These are phyloP conservation scores for Pseudococcus viburni DNA, from an alignment of 2,888 invertebrate species.

Conservation along the genomic window DNA sequence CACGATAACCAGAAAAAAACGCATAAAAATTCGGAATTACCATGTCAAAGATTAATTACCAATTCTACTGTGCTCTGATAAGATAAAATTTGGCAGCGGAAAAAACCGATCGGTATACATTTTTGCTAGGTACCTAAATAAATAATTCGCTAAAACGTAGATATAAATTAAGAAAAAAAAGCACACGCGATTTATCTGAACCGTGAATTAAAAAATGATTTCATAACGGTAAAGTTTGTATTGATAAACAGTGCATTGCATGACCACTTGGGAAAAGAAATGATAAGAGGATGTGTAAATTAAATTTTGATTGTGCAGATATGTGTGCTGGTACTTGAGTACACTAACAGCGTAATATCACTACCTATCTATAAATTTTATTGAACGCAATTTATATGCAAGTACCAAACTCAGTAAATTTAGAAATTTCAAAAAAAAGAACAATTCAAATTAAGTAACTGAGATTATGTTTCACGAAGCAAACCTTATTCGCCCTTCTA, in stretches of 20 bases:
- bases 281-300: not conserved
- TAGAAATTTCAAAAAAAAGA: no score
- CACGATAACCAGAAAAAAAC: not conserved
- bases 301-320: slow-evolving; percentile 14
- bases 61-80: not conserved
- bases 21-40: not conserved
- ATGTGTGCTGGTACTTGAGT: not conserved
- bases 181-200: not conserved
- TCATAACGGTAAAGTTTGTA: not conserved
- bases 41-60: slow-evolving; percentile 25
- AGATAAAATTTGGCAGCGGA: slow-evolving; percentile 2
- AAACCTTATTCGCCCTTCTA: no score
- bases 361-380: no score
- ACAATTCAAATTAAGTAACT: no score
- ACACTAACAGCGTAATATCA: no score
- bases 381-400: no score
- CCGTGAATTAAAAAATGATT: not conserved
- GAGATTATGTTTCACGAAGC: no score
- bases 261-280: not conserved
- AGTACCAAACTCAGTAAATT: no score
- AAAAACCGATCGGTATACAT: not conserved
- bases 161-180: not conserved
- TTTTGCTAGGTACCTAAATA: not conserved
- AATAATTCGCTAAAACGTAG: slow-evolving; percentile 4
- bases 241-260: not conserved